phyloP scores from a whole-genome alignment of 2,797 vertebrate genomes.

The Astyanax mexicanus region DNA sequence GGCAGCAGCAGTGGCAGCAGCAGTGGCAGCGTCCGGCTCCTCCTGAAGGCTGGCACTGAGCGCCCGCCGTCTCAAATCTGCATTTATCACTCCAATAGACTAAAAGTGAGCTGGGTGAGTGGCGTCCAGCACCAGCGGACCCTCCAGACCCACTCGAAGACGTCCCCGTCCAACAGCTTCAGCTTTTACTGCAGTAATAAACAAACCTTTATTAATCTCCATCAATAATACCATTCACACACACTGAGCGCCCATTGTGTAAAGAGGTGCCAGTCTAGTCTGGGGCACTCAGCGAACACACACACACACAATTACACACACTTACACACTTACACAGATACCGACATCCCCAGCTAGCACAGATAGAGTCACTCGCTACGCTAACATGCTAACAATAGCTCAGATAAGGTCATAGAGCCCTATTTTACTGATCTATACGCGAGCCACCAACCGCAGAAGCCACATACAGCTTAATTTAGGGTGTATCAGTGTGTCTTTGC shows the following conservation, averaged over 20 bases:
- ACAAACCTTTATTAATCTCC: conserved; percentile 74
- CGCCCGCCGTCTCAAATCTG: conserved; percentile 16
- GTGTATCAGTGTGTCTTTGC: too few relatives aligned
- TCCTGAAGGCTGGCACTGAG: conserved; percentile 1
- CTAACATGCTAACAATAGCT: not conserved
- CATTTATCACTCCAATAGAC: conserved; percentile 32
- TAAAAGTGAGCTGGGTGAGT: conserved; percentile 58
- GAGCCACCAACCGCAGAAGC: too few relatives aligned
- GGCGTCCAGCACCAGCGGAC: conserved; percentile 60
- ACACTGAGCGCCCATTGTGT: conserved; percentile 79
- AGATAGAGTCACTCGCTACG: conserved; percentile 68
- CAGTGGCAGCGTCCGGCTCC: not conserved
- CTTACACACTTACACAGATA: conserved; percentile 61
- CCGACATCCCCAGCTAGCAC: conserved; percentile 79
- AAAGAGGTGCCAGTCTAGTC: conserved; percentile 65
- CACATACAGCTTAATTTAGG: too few relatives aligned
- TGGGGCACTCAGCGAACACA: conserved; percentile 56
- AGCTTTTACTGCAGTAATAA: conserved; percentile 65
- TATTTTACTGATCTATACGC: too few relatives aligned
- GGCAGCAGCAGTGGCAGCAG: not conserved
- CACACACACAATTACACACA: conserved; percentile 58
- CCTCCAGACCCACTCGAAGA: conserved; percentile 65
- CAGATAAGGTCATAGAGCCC: too few relatives aligned
- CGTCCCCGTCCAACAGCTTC: conserved; percentile 58
- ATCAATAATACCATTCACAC: conserved; percentile 80